phyloP scores from a whole-genome alignment of 2,888 invertebrate species.

The Odontocolon sp. region DNA sequence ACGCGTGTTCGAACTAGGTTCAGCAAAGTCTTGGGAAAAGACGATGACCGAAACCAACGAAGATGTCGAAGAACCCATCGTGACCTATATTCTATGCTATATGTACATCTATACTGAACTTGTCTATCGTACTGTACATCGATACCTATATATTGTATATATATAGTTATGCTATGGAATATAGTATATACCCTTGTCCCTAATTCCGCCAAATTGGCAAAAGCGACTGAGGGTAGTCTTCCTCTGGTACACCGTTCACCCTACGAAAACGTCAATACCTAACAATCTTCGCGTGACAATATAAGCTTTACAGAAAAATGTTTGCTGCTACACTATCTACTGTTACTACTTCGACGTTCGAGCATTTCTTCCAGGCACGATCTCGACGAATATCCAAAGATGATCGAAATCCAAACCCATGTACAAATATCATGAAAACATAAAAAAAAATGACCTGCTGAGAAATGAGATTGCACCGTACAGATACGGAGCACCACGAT shows the following conservation, averaged over 20 bases:
- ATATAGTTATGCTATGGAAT: not conserved
- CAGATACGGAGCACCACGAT: too few relatives aligned
- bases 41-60: conserved; percentile 33
- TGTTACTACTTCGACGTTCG: too few relatives aligned
- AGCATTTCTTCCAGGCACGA: too few relatives aligned
- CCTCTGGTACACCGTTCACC: not conserved
- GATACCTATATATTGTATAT: conserved; percentile 2
- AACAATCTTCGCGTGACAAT: conserved; percentile 9
- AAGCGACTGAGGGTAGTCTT: not conserved
- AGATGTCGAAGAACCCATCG: conserved; percentile 21
- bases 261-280: not conserved
- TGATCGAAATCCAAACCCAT: too few relatives aligned
- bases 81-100: not conserved
- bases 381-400: too few relatives aligned
- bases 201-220: conserved; percentile 38
- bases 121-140: not conserved
- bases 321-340: too few relatives aligned
- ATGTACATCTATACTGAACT: conserved; percentile 1
- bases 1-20: conserved; percentile 1
- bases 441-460: too few relatives aligned
- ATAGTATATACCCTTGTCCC: conserved; percentile 11
- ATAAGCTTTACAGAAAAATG: too few relatives aligned
- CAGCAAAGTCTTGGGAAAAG: conserved; percentile 20
- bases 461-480: too few relatives aligned
- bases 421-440: too few relatives aligned